Percentiles rank a stretch among this genome's conserved stretches.
phyloP scores from a whole-genome alignment of 2,797 vertebrate species.

The Gephyroberyx darwinii region DNA sequence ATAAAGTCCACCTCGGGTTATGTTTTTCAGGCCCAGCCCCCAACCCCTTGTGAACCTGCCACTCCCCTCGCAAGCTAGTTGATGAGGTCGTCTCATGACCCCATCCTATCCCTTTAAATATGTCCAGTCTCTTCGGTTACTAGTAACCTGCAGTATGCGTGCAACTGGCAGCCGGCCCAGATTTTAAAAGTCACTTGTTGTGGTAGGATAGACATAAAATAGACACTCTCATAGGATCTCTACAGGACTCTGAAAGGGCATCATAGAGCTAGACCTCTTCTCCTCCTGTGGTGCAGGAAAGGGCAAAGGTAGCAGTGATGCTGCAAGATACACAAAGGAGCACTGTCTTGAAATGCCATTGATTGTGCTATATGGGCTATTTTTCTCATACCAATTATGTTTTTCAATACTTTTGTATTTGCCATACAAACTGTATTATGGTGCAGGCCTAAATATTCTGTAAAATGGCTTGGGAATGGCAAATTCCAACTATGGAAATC shows the following conservation, averaged over 20 bases:
- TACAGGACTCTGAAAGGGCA: conserved; percentile 14
- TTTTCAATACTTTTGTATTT: background rate
- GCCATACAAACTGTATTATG: background rate
- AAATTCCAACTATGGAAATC: conserved; percentile 21
- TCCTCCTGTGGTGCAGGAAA: conserved; percentile 28
- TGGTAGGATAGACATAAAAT: conserved; percentile 24
- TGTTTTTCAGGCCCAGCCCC: conserved; percentile 58
- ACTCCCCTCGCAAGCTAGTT: conserved; percentile 49
- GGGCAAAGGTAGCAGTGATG: conserved; percentile 12
- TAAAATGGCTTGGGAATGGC: background rate
- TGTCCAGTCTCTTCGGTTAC: conserved; percentile 51
- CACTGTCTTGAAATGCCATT: conserved; percentile 17
- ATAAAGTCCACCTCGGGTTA: conserved; percentile 68
- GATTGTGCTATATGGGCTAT: conserved; percentile 15
- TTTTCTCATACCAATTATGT: background rate
- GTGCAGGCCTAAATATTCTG: background rate
- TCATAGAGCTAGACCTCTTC: conserved; percentile 7
- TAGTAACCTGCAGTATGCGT: conserved; percentile 38
- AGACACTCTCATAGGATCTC: conserved; percentile 27
- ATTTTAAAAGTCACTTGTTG: background rate
- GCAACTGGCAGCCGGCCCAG: background rate
- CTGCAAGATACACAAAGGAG: conserved; percentile 18
- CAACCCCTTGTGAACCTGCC: conserved; percentile 49
- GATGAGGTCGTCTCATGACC: conserved; percentile 44
- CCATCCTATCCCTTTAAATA: conserved; percentile 36